phyloP scores from a whole-genome alignment of 2,888 invertebrate genomes.

The Schizaphis graminum region DNA sequence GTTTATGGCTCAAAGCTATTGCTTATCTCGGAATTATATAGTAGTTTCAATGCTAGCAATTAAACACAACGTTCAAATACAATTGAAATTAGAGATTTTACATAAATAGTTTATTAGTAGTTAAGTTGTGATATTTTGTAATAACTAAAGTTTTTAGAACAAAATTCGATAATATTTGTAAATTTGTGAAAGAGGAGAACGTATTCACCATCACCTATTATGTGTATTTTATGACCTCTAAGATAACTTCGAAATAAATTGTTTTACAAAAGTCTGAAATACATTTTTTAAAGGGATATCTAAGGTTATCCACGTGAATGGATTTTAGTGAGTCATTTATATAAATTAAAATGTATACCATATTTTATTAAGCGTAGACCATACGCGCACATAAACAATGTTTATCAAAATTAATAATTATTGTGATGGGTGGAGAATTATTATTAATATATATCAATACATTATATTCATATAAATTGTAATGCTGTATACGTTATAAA shows the following conservation, averaged over 20 bases:
- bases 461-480: no score
- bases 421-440: no score
- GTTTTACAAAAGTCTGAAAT: conserved; percentile 23
- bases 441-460: no score
- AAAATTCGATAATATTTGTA: not conserved
- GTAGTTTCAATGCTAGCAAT: not conserved
- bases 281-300: not conserved
- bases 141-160: not conserved
- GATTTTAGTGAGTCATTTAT: no score
- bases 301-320: no score
- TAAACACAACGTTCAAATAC: not conserved
- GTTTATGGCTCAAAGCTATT: not conserved
- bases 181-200: not conserved
- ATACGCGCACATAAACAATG: no score
- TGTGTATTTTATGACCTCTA: not conserved
- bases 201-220: not conserved
- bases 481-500: no score
- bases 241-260: not conserved
- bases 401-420: no score
- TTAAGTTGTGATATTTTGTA: not conserved
- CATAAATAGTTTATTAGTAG: not conserved
- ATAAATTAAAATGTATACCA: no score
- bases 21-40: not conserved
- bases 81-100: not conserved
- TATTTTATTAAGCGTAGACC: no score